Evolutionary conservation across 2,888 invertebrate species (phyloP).

Genomic region (Dichetophora obliterata): DNA sequence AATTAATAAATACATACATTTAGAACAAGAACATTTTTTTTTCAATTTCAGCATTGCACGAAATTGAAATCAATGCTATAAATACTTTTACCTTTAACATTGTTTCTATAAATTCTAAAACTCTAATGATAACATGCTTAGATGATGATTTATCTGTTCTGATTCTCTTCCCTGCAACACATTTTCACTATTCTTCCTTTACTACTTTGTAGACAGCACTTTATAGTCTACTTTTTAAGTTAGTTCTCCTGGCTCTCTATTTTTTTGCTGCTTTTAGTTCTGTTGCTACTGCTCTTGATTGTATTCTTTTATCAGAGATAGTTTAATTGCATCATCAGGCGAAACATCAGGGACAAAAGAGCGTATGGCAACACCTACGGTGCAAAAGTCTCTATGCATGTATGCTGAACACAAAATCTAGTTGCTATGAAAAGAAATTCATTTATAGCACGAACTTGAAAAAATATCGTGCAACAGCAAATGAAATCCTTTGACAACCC

Average conservation of each 20-base stretch:
- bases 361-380: too few relatives aligned
- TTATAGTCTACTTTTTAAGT: background rate
- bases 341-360: slow-evolving; percentile 18
- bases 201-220: background rate
- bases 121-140: too few relatives aligned
- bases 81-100: too few relatives aligned
- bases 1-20: too few relatives aligned
- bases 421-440: background rate
- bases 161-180: too few relatives aligned
- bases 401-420: background rate
- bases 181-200: background rate
- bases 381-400: too few relatives aligned
- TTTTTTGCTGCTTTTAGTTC: background rate
- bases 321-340: slow-evolving; percentile 33
- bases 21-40: too few relatives aligned
- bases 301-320: slow-evolving; percentile 9
- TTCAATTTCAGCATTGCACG: too few relatives aligned
- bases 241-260: background rate
- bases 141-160: too few relatives aligned
- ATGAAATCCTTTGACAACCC: background rate
- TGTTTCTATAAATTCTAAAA: too few relatives aligned
- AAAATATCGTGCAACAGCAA: background rate
- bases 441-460: too few relatives aligned
- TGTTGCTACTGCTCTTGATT: background rate
- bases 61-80: too few relatives aligned